Conservation (phyloP, 2,888 invertebrate species). For the Agrochola litura region DNA sequence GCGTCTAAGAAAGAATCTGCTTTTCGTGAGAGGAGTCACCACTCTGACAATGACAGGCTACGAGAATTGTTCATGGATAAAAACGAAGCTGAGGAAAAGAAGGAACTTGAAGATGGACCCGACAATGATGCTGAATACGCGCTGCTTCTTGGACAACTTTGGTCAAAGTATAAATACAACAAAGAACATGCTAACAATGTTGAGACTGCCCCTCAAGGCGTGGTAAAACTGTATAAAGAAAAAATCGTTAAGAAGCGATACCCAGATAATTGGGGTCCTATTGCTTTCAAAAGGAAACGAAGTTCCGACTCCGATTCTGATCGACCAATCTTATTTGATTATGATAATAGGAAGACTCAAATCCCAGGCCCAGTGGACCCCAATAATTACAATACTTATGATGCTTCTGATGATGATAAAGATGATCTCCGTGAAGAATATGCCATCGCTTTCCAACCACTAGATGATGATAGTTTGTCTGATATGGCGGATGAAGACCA, state of each 20-base stretch:
- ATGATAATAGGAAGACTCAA: slow-evolving; percentile 76
- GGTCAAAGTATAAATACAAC: slow-evolving; percentile 90
- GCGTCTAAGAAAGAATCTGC: slow-evolving; percentile 81
- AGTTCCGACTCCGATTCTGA: slow-evolving; percentile 81
- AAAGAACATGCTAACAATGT: slow-evolving; percentile 80
- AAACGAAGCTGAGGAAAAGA: slow-evolving; percentile 79
- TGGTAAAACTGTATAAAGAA: slow-evolving; percentile 86
- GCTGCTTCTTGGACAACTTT: slow-evolving; percentile 89
- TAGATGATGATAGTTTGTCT: slow-evolving; percentile 84
- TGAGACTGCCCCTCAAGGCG: slow-evolving; percentile 83
- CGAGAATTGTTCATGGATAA: slow-evolving; percentile 84
- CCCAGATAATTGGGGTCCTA: slow-evolving; percentile 88
- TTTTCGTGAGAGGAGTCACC: slow-evolving; percentile 85
- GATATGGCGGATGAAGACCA: slow-evolving; percentile 85
- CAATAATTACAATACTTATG: slow-evolving; percentile 82
- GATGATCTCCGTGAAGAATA: slow-evolving; percentile 87
- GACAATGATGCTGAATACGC: slow-evolving; percentile 90
- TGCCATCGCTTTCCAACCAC: slow-evolving; percentile 87
- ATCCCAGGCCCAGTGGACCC: slow-evolving; percentile 72
- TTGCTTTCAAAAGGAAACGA: slow-evolving; percentile 88
- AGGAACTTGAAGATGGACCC: slow-evolving; percentile 75
- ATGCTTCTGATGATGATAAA: slow-evolving; percentile 83
- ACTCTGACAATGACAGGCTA: slow-evolving; percentile 83
- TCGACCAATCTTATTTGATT: slow-evolving; percentile 75
- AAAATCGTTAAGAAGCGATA: slow-evolving; percentile 86